phyloP scores from a whole-genome alignment of 2,113 vertebrate genomes.

The Actenoides lindsayi region DNA sequence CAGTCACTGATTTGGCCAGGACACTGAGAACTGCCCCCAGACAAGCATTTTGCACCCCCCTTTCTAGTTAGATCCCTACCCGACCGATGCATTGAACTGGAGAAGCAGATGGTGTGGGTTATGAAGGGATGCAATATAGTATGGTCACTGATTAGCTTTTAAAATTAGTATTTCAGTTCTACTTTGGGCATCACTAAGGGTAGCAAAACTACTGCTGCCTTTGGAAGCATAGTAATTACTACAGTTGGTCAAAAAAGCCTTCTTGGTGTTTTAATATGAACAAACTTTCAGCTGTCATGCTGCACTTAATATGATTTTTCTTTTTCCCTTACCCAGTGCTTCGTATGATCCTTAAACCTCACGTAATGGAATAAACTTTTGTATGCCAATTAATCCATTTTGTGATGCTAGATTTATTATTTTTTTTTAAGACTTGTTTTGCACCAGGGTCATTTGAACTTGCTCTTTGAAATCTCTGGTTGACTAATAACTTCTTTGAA shows the following conservation, averaged over 20 bases:
- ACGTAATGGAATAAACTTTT: background rate
- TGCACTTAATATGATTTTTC: background rate
- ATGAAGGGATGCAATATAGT: background rate
- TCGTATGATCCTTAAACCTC: background rate
- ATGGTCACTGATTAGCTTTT: background rate
- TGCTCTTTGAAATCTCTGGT: background rate
- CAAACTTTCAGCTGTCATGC: background rate
- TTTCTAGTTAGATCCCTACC: accelerated
- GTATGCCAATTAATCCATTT: background rate
- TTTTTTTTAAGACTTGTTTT: background rate
- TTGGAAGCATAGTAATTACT: background rate
- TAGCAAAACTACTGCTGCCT: background rate
- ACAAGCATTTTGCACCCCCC: accelerated
- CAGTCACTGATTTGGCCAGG: background rate
- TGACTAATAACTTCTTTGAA: background rate
- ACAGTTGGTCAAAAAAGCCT: background rate
- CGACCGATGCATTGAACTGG: no score
- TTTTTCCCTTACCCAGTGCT: background rate
- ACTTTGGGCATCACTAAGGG: accelerated
- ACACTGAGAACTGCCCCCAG: background rate
- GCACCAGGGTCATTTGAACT: background rate
- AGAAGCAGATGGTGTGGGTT: accelerated
- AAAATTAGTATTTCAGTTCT: background rate
- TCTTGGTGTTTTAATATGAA: background rate
- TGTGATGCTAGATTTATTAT: background rate